These are phyloP conservation scores for Trichogramma pretiosum DNA, from an alignment of 1,140 invertebrate species.

Conservation along the genomic window DNA sequence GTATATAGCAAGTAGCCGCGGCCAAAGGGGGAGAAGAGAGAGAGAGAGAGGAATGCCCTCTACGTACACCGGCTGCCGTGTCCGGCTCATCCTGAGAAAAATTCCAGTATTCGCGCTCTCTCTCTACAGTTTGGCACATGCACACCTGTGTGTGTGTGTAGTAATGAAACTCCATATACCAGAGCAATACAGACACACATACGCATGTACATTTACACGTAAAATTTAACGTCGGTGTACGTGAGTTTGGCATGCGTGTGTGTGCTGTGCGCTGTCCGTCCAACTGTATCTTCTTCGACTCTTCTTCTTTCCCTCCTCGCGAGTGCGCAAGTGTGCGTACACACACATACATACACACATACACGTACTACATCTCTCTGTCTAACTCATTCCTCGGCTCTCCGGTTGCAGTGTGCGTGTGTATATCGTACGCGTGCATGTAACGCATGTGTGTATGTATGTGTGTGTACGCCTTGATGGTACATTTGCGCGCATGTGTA, in stretches of 20 bases:
- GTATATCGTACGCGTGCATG: no score
- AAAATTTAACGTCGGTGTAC: no score
- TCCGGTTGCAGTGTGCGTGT: no score
- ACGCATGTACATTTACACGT: background rate
- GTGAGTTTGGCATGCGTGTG: background rate
- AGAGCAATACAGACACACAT: background rate
- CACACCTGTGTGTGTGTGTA: no score
- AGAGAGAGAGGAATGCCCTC: background rate
- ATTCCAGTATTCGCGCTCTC: slow-evolving; percentile 16
- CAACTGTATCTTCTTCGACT: slow-evolving; percentile 3
- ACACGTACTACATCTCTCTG: background rate
- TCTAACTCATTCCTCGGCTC: background rate
- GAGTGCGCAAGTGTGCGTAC: background rate
- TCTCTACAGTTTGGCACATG: background rate
- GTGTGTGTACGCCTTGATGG: background rate
- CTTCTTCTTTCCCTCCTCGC: slow-evolving; percentile 5
- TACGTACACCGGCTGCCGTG: slow-evolving; percentile 13
- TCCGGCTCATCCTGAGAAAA: slow-evolving; percentile 20
- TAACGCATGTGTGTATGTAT: slow-evolving; percentile 14
- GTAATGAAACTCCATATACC: no score
- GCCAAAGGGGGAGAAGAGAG: background rate
- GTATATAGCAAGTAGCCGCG: no score
- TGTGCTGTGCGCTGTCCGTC: background rate
- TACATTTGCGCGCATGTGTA: background rate
- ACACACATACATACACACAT: background rate